Evolutionary conservation across 2,888 invertebrate species (phyloP).

Genomic region (Heliconius ethilla): DNA sequence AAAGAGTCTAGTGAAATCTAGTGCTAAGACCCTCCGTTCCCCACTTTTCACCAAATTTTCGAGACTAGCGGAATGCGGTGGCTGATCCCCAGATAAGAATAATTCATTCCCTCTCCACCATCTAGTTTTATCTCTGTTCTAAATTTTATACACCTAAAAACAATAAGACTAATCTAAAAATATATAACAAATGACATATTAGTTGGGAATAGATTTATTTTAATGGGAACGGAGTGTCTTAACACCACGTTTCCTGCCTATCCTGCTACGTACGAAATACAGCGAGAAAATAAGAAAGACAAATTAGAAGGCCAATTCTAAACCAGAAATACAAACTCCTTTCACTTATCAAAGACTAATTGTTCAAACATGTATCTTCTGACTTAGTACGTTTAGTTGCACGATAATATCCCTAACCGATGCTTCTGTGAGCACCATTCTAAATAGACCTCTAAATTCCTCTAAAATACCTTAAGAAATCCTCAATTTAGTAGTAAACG

Average conservation of each 20-base stretch:
- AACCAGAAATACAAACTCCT: constrained; percentile 28
- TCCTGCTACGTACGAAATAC: not conserved
- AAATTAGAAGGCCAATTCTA: not conserved
- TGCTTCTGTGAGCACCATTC: constrained; percentile 55
- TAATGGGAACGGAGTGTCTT: not conserved
- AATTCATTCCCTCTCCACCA: too few relatives aligned
- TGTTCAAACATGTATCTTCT: constrained; percentile 69
- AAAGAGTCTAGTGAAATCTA: not conserved
- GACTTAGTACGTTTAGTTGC: constrained; percentile 70
- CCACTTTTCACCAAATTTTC: not conserved
- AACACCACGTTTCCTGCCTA: too few relatives aligned
- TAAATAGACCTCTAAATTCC: constrained; percentile 49
- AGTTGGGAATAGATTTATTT: not conserved
- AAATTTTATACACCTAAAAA: too few relatives aligned
- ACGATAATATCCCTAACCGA: constrained; percentile 64
- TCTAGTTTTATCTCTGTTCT: too few relatives aligned
- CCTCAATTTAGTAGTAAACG: constrained; percentile 9
- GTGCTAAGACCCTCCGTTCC: not conserved
- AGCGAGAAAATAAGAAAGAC: not conserved
- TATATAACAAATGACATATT: too few relatives aligned
- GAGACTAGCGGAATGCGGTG: too few relatives aligned
- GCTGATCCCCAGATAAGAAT: too few relatives aligned
- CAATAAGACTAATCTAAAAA: too few relatives aligned
- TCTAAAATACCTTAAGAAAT: constrained; percentile 15
- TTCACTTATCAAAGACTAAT: constrained; percentile 68